phyloP scores from a whole-genome alignment of 2,797 vertebrate species.

The Vireo griseus region DNA sequence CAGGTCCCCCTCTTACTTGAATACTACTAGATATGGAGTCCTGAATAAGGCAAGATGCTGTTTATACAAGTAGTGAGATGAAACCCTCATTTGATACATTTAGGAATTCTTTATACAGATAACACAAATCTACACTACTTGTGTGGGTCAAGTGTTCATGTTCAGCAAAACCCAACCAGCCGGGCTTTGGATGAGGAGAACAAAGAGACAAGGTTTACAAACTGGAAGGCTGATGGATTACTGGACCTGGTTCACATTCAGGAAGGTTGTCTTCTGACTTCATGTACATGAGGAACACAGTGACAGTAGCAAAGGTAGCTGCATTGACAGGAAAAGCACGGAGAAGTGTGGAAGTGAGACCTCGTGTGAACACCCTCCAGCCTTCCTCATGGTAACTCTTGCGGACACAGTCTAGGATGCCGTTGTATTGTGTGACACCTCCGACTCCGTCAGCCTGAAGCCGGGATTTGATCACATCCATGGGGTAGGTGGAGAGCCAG shows the following conservation, averaged over 20 bases:
- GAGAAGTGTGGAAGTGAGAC: constrained; percentile 92
- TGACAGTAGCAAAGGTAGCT: constrained; percentile 93
- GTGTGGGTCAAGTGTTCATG: neutral
- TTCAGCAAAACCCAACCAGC: neutral
- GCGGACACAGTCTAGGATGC: constrained; percentile 87
- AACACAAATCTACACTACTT: constrained; percentile 16
- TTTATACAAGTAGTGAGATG: constrained; percentile 33
- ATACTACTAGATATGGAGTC: neutral
- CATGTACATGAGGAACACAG: constrained; percentile 87
- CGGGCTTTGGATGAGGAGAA: neutral
- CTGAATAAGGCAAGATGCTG: constrained; percentile 40
- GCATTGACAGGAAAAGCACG: constrained; percentile 96
- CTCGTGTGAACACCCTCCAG: constrained; percentile 89
- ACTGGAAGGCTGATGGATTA: constrained; percentile 81
- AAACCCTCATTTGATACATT: constrained; percentile 21
- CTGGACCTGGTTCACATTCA: constrained; percentile 77
- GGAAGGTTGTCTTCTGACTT: constrained; percentile 71
- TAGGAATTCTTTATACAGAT: constrained; percentile 31
- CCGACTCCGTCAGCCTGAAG: constrained; percentile 92
- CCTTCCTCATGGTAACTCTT: constrained; percentile 90
- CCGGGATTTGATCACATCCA: constrained; percentile 95
- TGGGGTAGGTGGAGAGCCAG: constrained; percentile 93
- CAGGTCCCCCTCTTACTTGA: neutral
- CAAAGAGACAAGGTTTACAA: constrained; percentile 66
- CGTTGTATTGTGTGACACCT: constrained; percentile 80